Base-by-base conservation (phyloP, 2,797 vertebrate species). In the Acropternis orthonyx region DNA sequence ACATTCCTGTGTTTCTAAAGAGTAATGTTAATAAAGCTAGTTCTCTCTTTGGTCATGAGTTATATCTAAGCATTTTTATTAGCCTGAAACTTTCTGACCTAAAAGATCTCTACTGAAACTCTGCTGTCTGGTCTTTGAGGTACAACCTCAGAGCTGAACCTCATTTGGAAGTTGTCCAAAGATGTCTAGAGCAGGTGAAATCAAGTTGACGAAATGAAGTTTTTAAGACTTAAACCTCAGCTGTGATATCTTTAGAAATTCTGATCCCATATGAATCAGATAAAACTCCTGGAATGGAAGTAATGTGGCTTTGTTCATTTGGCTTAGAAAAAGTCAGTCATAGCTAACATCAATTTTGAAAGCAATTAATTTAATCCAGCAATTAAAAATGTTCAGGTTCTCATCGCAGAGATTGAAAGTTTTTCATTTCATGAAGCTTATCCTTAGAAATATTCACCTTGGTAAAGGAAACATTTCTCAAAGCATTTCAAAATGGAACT, bases 151-250 rank as follows among this genome's bases (percentile, higher is more conserved):
- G 71, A 87, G 21, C 27, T 76, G 49, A 85, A 68, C 44, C 15
- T 80, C 27, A 30, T 77, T 56, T 91, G 54, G 75, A 80, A 83
- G 23, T 24, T 77, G 58, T 24, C 52, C 72, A 89, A 80, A 91
- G 41, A 56, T 74, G 6, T 72, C 68, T 75, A 32, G 22, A 80
- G 37, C 32, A 71, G 32, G 26, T 71, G 62, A 84, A 93, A 67
- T 86, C 5, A 43, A 83, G 54, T 34, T 80, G 76, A 91, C 71
- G 44, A 79, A 82, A 92, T 44, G 10, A 67, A 39, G 39, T 37
- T 84, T 88, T 89, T 66, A 75, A 72, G 36, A 75, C 58, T 83
- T 85, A 58, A 92, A 63, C 54, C n/a, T 92, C 65, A 81, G 34
- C 75, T 85, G 73, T 84, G 22, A 43, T 85, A 74, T 43, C 49